phyloP scores from a whole-genome alignment of 1,140 invertebrate species.

The Drosophila tristis region DNA sequence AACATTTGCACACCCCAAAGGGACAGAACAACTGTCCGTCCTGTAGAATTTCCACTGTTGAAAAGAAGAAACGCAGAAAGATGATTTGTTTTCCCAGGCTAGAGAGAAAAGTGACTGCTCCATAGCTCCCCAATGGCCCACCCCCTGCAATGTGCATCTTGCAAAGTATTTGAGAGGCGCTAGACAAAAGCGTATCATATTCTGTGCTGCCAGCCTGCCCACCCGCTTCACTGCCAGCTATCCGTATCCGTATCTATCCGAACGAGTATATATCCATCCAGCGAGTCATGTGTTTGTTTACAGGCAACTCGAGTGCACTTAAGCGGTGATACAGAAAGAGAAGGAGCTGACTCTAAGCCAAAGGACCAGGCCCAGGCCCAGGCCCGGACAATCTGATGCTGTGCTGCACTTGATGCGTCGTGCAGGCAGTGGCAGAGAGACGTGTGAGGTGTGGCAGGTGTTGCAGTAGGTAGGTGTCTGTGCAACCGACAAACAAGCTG shows the following conservation, averaged over 20 bases:
- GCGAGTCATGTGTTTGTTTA: conserved; percentile 67
- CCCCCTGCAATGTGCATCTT: too few species aligned
- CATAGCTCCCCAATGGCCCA: too few species aligned
- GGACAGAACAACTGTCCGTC: too few species aligned
- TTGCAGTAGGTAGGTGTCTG: neutral
- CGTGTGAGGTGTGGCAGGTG: too few species aligned
- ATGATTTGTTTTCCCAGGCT: too few species aligned
- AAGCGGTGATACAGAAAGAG: conserved; percentile 55
- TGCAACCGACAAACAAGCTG: neutral
- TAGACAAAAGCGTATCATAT: conserved; percentile 77
- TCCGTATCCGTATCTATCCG: conserved; percentile 25
- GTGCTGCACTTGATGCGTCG: conserved; percentile 1
- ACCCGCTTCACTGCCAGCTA: conserved; percentile 1
- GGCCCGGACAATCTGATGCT: conserved; percentile 38
- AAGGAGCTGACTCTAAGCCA: conserved; percentile 27
- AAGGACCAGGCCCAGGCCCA: conserved; percentile 41
- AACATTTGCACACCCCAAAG: too few species aligned
- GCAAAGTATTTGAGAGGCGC: conserved; percentile 40
- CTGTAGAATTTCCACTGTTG: too few species aligned
- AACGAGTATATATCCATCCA: conserved; percentile 18
- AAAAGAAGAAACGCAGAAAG: too few species aligned
- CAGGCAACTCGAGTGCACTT: conserved; percentile 78
- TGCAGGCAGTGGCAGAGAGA: too few species aligned
- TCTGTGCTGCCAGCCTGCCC: conserved; percentile 18
- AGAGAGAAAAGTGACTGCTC: too few species aligned